phyloP scores from a whole-genome alignment of 2,888 invertebrate genomes.

The Tenthredo scrophulariae region DNA sequence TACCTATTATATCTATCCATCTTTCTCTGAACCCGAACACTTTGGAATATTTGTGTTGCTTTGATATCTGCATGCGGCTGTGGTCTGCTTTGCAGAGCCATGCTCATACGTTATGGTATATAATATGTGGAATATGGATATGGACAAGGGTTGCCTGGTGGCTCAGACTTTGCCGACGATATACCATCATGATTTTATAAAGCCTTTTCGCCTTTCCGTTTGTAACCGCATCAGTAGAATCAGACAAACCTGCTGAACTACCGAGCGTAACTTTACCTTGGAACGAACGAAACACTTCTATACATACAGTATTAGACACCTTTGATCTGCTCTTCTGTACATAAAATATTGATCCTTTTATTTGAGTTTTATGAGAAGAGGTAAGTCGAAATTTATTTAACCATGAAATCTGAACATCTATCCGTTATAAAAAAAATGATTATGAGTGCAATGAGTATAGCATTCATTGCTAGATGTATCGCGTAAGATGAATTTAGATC shows the following conservation, averaged over 20 bases:
- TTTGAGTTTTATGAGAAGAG: background rate
- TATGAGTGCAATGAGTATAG: background rate
- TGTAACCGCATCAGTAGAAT: slow-evolving; percentile 49
- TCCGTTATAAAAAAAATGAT: background rate
- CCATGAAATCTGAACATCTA: background rate
- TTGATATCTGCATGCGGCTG: slow-evolving; percentile 47
- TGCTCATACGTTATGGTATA: background rate
- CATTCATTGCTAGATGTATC: background rate
- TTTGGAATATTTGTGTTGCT: slow-evolving; percentile 49
- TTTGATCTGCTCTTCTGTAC: slow-evolving; percentile 24
- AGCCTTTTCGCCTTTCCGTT: slow-evolving; percentile 33
- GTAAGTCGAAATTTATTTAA: background rate
- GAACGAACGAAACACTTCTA: background rate
- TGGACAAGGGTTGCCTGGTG: slow-evolving; percentile 45
- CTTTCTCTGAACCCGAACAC: slow-evolving; percentile 10
- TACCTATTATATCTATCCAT: background rate
- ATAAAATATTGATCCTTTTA: background rate
- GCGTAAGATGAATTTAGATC: background rate
- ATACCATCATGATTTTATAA: slow-evolving; percentile 44
- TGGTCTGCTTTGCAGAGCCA: slow-evolving; percentile 39
- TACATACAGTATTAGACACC: slow-evolving; percentile 20
- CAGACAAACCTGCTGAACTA: slow-evolving; percentile 41
- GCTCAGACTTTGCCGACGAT: slow-evolving; percentile 26
- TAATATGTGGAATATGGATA: slow-evolving; percentile 42
- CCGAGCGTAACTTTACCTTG: slow-evolving; percentile 22